phyloP scores from a whole-genome alignment of 2,797 vertebrate species.

The Gymnothorax reevesii region DNA sequence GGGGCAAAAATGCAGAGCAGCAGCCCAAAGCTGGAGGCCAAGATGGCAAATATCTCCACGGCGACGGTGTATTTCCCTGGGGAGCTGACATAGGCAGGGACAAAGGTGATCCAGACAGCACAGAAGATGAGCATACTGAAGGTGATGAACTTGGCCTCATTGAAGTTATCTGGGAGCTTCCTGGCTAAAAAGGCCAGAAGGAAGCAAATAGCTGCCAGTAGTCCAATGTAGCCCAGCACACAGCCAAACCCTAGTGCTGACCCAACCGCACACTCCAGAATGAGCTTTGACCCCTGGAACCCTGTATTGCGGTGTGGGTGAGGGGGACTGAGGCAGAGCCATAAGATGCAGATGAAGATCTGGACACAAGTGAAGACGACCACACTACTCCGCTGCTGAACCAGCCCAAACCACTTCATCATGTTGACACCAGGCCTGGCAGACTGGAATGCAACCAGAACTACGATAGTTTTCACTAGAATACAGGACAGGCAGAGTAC shows the following conservation, averaged over 20 bases:
- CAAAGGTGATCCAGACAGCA: conserved; percentile 53
- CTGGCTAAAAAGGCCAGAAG: conserved; percentile 51
- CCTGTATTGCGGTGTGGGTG: conserved; percentile 57
- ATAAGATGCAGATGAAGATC: conserved; percentile 52
- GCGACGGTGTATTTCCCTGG: conserved; percentile 57
- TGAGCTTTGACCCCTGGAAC: conserved; percentile 62
- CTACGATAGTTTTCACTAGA: conserved; percentile 60
- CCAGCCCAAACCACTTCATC: conserved; percentile 66
- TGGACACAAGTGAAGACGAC: conserved; percentile 64
- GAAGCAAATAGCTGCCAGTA: conserved; percentile 49
- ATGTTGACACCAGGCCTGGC: conserved; percentile 50
- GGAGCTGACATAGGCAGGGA: conserved; percentile 56
- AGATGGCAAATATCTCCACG: conserved; percentile 56
- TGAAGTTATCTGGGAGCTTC: conserved; percentile 55
- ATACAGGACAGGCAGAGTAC: conserved; percentile 58
- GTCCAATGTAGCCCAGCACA: conserved; percentile 50
- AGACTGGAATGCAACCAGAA: conserved; percentile 63
- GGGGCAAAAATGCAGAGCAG: conserved; percentile 53
- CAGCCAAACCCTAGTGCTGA: conserved; percentile 66
- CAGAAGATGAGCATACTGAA: conserved; percentile 59
- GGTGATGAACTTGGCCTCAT: conserved; percentile 55
- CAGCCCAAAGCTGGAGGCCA: conserved; percentile 53
- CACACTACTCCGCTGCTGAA: conserved; percentile 54
- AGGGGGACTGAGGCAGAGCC: conserved; percentile 58
- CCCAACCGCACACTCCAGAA: conserved; percentile 57